Base-by-base conservation (phyloP, 2,888 invertebrate genomes). In the Bedellia somnulentella region DNA sequence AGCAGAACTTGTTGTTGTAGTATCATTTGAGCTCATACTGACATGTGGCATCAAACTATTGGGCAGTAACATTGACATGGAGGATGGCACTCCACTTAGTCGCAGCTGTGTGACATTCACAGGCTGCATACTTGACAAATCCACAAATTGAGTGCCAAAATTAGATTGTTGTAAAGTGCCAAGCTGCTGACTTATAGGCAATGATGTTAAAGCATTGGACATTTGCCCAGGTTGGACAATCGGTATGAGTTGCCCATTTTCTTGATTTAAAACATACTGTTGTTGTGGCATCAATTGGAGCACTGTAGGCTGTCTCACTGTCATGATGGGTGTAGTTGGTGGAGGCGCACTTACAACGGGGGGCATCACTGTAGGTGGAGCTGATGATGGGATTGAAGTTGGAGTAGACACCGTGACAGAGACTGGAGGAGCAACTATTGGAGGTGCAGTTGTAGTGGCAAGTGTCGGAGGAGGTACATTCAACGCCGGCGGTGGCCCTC, bases 31-130 rank as follows among this genome's bases (percentile, higher is more conserved):
- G 13, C 15, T n/a, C 6, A 9, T 68, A 0, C 66, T 62, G 55
- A 71, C 73, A 2, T 71, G 70, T 37, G 71, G 61, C 6, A 60
- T 43, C 2, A 68, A 35, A 0, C 71, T 66, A 44, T 73, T 75
- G 0, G 70, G 73, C 21, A 73, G 44, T 38, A 75, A 60, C 73
- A 73, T 75, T 21, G 73, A 71, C 73, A 75, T 73, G 10, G 75
- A 70, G 18, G 68, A 64, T 3, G 73, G 73, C 2, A 67, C 68
- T 12, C 73, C 68, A 37, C 70, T 70, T 23, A 75, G 38, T 15
- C 75, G 38, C 22, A 75, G 41, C 31, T 73, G 75, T 8, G 73
- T 73, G 0, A 73, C 63, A 46, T 73, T 75, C 2, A 73, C 60
- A 1, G 73, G 75, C 37, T 75, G 75, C 66, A 75, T 68, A 35